Evolutionary conservation across 2,113 vertebrate species (phyloP).

Genomic region (Lota lota): DNA sequence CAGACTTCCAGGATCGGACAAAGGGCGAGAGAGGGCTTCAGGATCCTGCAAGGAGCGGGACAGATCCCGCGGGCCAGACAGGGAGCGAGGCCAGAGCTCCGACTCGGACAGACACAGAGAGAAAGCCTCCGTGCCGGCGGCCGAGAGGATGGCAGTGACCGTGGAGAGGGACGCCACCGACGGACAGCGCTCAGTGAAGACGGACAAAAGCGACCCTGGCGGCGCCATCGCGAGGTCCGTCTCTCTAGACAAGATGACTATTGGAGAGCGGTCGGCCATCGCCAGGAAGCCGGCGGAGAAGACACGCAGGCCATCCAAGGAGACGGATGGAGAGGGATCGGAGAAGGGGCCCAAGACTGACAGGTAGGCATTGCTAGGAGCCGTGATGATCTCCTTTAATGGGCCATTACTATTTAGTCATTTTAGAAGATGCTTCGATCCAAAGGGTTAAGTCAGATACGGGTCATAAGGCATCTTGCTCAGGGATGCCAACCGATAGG

Average conservation of each 20-base stretch:
- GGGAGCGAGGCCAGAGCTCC: constrained; percentile 38
- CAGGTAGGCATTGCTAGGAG: constrained; percentile 33
- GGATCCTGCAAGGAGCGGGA: background rate
- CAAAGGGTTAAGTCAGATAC: too few species aligned
- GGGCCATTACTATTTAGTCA: too few species aligned
- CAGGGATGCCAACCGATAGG: too few species aligned
- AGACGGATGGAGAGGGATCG: constrained; percentile 31
- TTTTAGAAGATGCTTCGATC: too few species aligned
- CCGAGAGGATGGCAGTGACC: constrained; percentile 24
- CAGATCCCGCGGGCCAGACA: constrained; percentile 14
- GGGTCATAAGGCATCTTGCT: too few species aligned
- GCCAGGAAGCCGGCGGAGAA: constrained; percentile 42
- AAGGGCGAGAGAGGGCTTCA: background rate
- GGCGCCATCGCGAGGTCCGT: constrained; percentile 43
- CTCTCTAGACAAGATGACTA: constrained; percentile 65
- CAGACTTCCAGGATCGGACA: background rate
- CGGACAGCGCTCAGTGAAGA: constrained; percentile 25
- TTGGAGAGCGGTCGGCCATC: constrained; percentile 51
- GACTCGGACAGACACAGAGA: constrained; percentile 44
- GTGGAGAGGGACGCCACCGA: constrained; percentile 32
- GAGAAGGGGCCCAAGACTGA: constrained; percentile 44
- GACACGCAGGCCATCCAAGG: constrained; percentile 37
- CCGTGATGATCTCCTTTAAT: background rate
- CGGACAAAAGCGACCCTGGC: constrained; percentile 34
- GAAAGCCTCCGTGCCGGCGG: constrained; percentile 11